Percentiles rank a stretch among this genome's conserved stretches.
These are phyloP conservation scores for Caenorhabditis afra DNA, from an alignment of 2,888 invertebrate genomes.

Conservation along the genomic window DNA sequence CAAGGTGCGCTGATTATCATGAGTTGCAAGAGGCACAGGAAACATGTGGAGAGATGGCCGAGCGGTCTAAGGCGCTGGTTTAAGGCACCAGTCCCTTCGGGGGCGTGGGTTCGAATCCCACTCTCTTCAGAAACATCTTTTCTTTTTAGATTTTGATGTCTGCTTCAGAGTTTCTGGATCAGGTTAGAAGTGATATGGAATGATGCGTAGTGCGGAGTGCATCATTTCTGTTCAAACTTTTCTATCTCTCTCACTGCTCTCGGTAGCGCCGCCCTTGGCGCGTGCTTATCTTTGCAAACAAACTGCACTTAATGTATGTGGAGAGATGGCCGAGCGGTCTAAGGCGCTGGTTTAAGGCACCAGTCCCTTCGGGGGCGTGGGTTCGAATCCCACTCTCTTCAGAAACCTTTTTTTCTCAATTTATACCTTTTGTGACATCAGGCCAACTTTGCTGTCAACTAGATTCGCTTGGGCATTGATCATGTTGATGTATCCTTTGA, in stretches of 20 bases:
- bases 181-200: no score
- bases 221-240: background rate
- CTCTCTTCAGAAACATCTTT: slow-evolving; percentile 15
- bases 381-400: slow-evolving; percentile 88
- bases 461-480: slow-evolving; percentile 74
- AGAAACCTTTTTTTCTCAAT: slow-evolving; percentile 47
- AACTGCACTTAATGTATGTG: background rate
- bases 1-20: background rate
- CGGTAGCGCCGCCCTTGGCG: background rate
- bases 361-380: slow-evolving; percentile 90
- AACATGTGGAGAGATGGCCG: slow-evolving; percentile 84
- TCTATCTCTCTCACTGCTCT: background rate
- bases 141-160: no score
- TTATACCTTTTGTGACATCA: slow-evolving; percentile 76
- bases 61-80: slow-evolving; percentile 92
- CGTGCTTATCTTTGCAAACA: slow-evolving; percentile 7
- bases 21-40: background rate
- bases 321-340: slow-evolving; percentile 83
- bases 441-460: slow-evolving; percentile 71
- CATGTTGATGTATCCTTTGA: slow-evolving; percentile 75
- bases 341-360: slow-evolving; percentile 91
- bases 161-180: no score
- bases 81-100: slow-evolving; percentile 89
- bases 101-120: slow-evolving; percentile 75
- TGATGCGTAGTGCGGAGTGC: no score